Evolutionary conservation across 2,888 invertebrate genomes (phyloP).

Genomic region (Lycia hirtaria): DNA sequence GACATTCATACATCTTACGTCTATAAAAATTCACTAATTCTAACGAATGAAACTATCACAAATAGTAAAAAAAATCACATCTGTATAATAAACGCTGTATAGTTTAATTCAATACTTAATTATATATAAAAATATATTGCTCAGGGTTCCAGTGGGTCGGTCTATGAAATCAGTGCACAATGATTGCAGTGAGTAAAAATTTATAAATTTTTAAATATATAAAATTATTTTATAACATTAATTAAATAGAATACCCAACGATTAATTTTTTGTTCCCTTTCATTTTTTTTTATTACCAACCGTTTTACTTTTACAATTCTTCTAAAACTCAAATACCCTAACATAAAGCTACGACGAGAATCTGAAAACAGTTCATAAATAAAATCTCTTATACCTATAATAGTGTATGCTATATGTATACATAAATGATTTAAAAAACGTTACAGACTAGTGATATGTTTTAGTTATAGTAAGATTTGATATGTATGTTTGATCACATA

Average conservation of each 20-base stretch:
- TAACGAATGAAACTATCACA: conserved; percentile 74
- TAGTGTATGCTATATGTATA: conserved; percentile 74
- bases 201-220: conserved; percentile 43
- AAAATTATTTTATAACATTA: conserved; percentile 31
- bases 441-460: conserved; percentile 77
- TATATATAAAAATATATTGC: conserved; percentile 84
- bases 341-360: conserved; percentile 34
- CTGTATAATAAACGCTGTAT: conserved; percentile 79
- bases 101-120: conserved; percentile 77
- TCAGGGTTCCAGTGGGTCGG: conserved; percentile 81
- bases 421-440: conserved; percentile 80
- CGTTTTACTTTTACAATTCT: conserved; percentile 34
- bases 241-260: conserved; percentile 42
- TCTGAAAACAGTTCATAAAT: conserved; percentile 50
- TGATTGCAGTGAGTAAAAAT: conserved; percentile 53
- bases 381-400: conserved; percentile 63
- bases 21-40: conserved; percentile 66
- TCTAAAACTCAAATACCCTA: conserved; percentile 37
- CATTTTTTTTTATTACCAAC: conserved; percentile 39
- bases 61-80: conserved; percentile 73
- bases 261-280: conserved; percentile 45
- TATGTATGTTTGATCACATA: conserved; percentile 73
- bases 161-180: conserved; percentile 78
- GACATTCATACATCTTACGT: conserved; percentile 67
- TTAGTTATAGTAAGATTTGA: conserved; percentile 53